Evolutionary conservation across 2,797 vertebrate species (phyloP).

Genomic region (Alfaro cultratus): DNA sequence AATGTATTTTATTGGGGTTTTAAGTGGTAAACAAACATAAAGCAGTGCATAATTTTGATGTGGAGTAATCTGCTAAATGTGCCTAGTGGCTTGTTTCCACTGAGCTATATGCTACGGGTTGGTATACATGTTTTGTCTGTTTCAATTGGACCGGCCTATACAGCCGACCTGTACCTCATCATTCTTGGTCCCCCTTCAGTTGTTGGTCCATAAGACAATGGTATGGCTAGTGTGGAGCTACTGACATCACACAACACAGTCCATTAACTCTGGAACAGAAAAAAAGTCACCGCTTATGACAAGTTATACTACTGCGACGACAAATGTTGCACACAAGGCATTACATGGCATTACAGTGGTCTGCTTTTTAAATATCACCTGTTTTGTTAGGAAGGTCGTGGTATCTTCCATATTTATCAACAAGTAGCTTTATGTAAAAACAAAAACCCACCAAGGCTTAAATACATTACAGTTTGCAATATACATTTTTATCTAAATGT

Average conservation of each 20-base stretch:
- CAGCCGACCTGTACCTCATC: background rate
- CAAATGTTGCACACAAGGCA: background rate
- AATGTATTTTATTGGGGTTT: background rate
- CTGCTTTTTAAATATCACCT: conserved; percentile 21
- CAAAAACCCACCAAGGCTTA: background rate
- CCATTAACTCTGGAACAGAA: background rate
- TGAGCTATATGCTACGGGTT: background rate
- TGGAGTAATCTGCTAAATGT: background rate
- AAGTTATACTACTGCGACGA: background rate
- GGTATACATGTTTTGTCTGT: background rate
- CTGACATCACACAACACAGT: background rate
- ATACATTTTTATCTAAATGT: conserved; percentile 50
- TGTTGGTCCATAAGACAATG: background rate
- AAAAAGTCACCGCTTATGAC: background rate
- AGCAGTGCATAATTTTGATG: background rate
- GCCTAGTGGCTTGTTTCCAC: background rate
- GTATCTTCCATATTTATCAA: background rate
- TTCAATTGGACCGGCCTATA: background rate
- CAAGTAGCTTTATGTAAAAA: background rate
- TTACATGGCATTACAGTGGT: background rate
- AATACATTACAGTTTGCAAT: background rate
- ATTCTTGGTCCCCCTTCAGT: background rate
- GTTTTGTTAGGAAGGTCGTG: conserved; percentile 1
- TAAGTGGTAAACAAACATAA: background rate
- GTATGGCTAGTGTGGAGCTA: background rate